Evolutionary conservation across 2,888 invertebrate genomes (phyloP), one percentile per base, ranked within the genome.

Genomic region (Platypus cylindrus): DNA sequence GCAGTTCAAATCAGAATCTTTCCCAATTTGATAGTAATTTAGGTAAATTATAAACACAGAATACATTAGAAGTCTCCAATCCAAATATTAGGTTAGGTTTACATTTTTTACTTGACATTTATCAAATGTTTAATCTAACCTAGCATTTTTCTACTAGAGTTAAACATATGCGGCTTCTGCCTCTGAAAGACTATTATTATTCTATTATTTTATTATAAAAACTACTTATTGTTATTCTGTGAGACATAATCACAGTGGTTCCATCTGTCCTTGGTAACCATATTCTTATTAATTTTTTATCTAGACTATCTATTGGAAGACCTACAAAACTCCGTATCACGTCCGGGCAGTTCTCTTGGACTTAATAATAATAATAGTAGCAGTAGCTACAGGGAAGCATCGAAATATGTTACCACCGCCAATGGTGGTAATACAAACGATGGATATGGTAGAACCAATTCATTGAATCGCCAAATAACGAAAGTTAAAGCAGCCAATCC

Each of bases 301-400:
- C 9, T 45, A 60, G 63, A 63, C 53, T 49, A 62, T 45, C 44
- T 63, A 28, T 44, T 63, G 32, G 62, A 62, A 49, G 63, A 63
- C 43, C 49, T 63, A 8, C 63, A 63, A 46, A 62, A 55, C 39
- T 61, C 63, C 2, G 62, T 63, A 5, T 54, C 59, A 2, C 51
- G 60, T 11, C 59, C 62, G 12, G 54, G 55, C 5, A 58, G 58
- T 39, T 53, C 60, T 12, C 36, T 59, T 36, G 55, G 56, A n/a
- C 51, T 52, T 17, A 48, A 48, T 37, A 40, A 44, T 11, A 35
- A 31, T 14, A 34, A 34, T 14, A 40, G 24, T 23, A 35, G 32
- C 13, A 34, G 34, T 14, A 40, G 24, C 24, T 38, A 35, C 30
- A 40, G 38, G 18, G 42, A 43, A 27, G 51, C 48, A 17, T 46